phyloP scores from a whole-genome alignment of 2,888 invertebrate genomes.

The Drosophila putrida region DNA sequence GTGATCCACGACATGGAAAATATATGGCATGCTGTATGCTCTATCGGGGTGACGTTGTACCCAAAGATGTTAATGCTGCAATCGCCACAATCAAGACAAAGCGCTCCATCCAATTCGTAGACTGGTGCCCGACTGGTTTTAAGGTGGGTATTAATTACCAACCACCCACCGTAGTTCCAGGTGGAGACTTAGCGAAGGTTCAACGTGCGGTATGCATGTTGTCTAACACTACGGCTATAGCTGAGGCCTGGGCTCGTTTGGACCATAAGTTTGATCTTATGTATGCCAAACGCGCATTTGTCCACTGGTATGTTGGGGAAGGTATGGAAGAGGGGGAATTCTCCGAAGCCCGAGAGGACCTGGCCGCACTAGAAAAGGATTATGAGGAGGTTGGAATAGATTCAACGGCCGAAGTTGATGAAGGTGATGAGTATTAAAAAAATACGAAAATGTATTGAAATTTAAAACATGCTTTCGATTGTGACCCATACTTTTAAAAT shows the following conservation, averaged over 20 bases:
- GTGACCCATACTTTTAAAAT: neutral
- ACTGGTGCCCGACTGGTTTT: slow-evolving; percentile 94
- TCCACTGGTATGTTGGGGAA: slow-evolving; percentile 96
- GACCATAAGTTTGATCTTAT: slow-evolving; percentile 98
- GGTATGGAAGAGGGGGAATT: slow-evolving; percentile 96
- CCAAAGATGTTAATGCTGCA: slow-evolving; percentile 96
- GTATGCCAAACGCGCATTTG: slow-evolving; percentile 98
- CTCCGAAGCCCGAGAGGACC: slow-evolving; percentile 94
- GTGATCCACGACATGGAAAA: slow-evolving; percentile 95
- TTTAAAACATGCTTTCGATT: neutral
- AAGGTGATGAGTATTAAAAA: slow-evolving; percentile 89
- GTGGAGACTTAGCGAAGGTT: slow-evolving; percentile 96
- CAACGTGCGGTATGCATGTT: slow-evolving; percentile 98
- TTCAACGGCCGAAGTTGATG: slow-evolving; percentile 90
- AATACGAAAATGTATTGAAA: neutral
- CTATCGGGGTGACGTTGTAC: slow-evolving; percentile 96
- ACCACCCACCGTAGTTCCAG: slow-evolving; percentile 95
- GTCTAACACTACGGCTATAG: slow-evolving; percentile 98
- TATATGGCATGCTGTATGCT: slow-evolving; percentile 98
- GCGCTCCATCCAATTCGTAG: slow-evolving; percentile 94
- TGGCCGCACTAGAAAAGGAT: slow-evolving; percentile 92
- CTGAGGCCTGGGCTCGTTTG: slow-evolving; percentile 97
- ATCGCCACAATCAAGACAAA: slow-evolving; percentile 98
- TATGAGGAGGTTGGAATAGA: slow-evolving; percentile 93
- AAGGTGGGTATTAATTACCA: slow-evolving; percentile 96